These are phyloP conservation scores for Austrofundulus limnaeus DNA, from an alignment of 2,113 vertebrate genomes.

Conservation along the genomic window DNA sequence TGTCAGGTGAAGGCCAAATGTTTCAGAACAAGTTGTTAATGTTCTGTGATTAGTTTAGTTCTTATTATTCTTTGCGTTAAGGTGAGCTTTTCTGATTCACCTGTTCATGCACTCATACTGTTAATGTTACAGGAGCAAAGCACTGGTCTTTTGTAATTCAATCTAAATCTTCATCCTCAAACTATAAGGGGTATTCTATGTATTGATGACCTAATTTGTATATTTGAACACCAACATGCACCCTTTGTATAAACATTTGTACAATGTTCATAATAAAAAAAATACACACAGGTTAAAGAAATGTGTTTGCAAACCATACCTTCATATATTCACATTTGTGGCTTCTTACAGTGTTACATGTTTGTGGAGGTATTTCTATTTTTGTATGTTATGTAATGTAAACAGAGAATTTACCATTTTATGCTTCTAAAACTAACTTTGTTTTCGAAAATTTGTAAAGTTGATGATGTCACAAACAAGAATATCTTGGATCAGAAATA, in stretches of 20 bases:
- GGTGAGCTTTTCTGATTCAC: not conserved
- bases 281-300: not conserved
- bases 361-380: not conserved
- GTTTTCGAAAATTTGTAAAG: not conserved
- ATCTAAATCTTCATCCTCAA: not conserved
- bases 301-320: not conserved
- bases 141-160: not conserved
- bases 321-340: not conserved
- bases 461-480: not conserved
- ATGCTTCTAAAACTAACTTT: not conserved
- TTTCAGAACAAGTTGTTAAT: slow-evolving; percentile 31
- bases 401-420: not conserved
- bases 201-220: too few relatives aligned
- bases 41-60: not conserved
- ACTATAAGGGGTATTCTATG: not conserved
- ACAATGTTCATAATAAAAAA: not conserved
- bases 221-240: too few relatives aligned
- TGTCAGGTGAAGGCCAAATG: slow-evolving; percentile 60
- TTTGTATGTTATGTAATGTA: not conserved
- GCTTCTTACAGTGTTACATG: not conserved
- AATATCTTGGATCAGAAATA: too few relatives aligned
- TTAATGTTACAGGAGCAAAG: not conserved
- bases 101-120: too few relatives aligned
- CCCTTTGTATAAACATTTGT: not conserved
- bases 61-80: not conserved